Conservation (phyloP, 1,140 invertebrate genomes). For the Drosophila hydei region DNA sequence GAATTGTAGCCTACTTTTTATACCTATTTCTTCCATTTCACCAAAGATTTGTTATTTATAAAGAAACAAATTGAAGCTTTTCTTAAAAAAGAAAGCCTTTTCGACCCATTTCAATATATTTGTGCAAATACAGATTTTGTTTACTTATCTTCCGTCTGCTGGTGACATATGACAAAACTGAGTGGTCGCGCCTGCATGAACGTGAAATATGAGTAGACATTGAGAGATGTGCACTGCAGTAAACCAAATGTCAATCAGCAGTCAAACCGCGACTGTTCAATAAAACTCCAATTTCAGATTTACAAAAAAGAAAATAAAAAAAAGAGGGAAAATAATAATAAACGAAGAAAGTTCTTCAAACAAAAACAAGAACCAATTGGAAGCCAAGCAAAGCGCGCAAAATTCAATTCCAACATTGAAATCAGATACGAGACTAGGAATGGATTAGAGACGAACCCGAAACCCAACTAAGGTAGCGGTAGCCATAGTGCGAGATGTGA, state of each 20-base stretch:
- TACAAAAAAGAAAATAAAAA: slow-evolving; percentile 28
- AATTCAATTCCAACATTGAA: slow-evolving; percentile 77
- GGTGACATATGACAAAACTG: slow-evolving; percentile 59
- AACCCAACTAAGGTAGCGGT: slow-evolving; percentile 43
- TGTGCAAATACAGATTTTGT: slow-evolving; percentile 11
- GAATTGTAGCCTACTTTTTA: too few species aligned
- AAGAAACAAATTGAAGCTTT: too few species aligned
- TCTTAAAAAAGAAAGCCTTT: neutral
- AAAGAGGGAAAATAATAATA: slow-evolving; percentile 36
- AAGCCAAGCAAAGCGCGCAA: slow-evolving; percentile 52
- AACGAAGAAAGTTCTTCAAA: slow-evolving; percentile 30
- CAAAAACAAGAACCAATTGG: slow-evolving; percentile 26
- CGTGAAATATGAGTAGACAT: slow-evolving; percentile 66
- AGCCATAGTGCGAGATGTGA: slow-evolving; percentile 15
- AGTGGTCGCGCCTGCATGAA: neutral
- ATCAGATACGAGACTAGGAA: slow-evolving; percentile 54
- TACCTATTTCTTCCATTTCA: too few species aligned
- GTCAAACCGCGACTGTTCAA: slow-evolving; percentile 70
- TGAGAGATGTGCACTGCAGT: slow-evolving; percentile 41
- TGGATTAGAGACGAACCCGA: slow-evolving; percentile 30
- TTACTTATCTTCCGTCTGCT: slow-evolving; percentile 25
- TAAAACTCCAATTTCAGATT: slow-evolving; percentile 69
- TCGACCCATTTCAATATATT: neutral
- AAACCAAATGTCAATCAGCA: slow-evolving; percentile 75
- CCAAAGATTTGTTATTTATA: too few species aligned